phyloP scores from a whole-genome alignment of 2,888 invertebrate species.

The Athrips mouffetella region DNA sequence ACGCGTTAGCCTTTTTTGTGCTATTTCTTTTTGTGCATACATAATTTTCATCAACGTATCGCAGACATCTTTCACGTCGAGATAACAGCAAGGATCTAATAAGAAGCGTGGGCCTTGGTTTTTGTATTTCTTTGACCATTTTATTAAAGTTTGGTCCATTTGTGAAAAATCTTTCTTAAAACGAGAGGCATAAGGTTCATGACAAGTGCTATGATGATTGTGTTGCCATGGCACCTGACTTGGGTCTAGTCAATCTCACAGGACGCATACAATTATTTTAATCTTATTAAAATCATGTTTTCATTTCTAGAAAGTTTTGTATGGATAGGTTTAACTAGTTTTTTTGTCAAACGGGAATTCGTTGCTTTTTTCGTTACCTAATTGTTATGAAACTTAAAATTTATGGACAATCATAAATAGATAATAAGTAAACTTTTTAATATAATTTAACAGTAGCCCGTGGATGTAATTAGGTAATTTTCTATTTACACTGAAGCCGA shows the following conservation, averaged over 20 bases:
- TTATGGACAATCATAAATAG: no score
- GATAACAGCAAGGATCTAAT: conserved; percentile 45
- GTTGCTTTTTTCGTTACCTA: no score
- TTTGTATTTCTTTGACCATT: conserved; percentile 33
- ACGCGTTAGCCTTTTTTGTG: not conserved
- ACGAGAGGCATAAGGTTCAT: conserved; percentile 4
- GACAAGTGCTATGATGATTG: not conserved
- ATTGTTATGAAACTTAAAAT: no score
- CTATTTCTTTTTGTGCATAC: conserved; percentile 20
- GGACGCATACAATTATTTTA: conserved; percentile 75
- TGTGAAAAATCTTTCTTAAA: not conserved
- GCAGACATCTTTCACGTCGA: conserved; percentile 38
- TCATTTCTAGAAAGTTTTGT: conserved; percentile 30
- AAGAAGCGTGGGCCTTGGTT: conserved; percentile 47
- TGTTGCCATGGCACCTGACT: conserved; percentile 38
- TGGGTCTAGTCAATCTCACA: conserved; percentile 57
- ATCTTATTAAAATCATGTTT: conserved; percentile 72
- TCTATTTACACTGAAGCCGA: no score
- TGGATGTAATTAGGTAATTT: no score
- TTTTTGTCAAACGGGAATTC: no score
- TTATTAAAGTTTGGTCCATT: not conserved
- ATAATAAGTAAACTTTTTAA: no score
- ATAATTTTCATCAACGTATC: conserved; percentile 29
- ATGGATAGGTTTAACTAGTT: conserved; percentile 49
- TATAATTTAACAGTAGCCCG: no score